Base-by-base conservation (phyloP, 2,888 invertebrate species). In the Tortricodes alternella region DNA sequence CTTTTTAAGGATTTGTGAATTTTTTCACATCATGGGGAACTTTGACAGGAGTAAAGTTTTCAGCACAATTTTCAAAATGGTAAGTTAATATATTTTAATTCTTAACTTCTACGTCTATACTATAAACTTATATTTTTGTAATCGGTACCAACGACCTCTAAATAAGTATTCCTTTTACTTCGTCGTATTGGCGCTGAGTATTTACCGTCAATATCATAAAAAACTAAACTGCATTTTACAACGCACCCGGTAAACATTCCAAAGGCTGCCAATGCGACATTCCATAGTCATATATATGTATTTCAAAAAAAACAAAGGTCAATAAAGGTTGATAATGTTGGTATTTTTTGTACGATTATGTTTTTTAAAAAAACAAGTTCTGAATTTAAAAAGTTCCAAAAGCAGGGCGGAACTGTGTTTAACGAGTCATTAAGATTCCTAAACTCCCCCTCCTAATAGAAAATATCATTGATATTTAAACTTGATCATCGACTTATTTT, bases 21-120 rank as follows among this genome's bases (percentile, higher is more conserved):
- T 65, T 68, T 70, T 66, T 70, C 66, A 79, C 74, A 69, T 37
- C 34, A 89, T 89, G 89, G 86, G 88, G 73, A 81, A 74, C 70
- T 78, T 76, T 70, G 82, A 83, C 67, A 77, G 81, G 76, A 83
- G 76, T 76, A 83, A 76, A 71, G 71, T 72, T 66, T 64, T 70
- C 57, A 62, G 68, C 65, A 66, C 67, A 60, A 67, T 77, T 73
- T 73, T 81, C 59, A 89, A 83, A 80, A 89, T 89, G 89, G 89
- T 89, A 76, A 86, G 89, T 78, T 63, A 38, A 8, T 15, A 43
- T 27, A 27, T 38, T 32, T 15, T 39, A 35, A 41, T 27, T 27
- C n/a, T n/a, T 27, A n/a, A 27, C 4, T 4, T n/a, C 23, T 3
- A 4, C 29, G 9, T 11, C 8, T 15, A 19, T n/a, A 21, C 37